Base-by-base conservation (phyloP, 2,888 invertebrate genomes). In the Diadromus collaris region DNA sequence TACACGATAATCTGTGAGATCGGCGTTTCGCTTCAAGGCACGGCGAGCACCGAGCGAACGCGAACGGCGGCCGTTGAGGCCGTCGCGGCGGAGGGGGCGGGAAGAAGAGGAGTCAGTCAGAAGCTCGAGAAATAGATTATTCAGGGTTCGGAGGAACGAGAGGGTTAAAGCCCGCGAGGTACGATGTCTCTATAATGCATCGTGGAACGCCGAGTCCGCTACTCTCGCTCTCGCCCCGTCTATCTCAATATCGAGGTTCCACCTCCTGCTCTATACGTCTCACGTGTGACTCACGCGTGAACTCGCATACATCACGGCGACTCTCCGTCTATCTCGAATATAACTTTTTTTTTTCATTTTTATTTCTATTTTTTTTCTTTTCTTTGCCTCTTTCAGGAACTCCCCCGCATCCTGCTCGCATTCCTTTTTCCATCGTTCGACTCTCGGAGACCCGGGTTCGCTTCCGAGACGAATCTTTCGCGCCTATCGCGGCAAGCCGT, bases 261-360 rank as follows among this genome's bases (percentile, higher is more conserved):
- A 13, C 24, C 24, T 24, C 21, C 51, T 6, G n/a, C n/a, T n/a
- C n/a, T n/a, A n/a, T 10, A 21, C 21, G 21, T 51, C 51, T 77
- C 80, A 65, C 79, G 73, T 70, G 76, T 75, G 82, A 83, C 69
- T 86, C 86, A 85, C 84, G 85, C 85, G 85, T 86, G 85, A 84
- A 84, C 84, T 84, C 87, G 85, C 85, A 86, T 86, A 86, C 85
- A 86, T 87, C 86, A 86, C 81, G 78, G 48, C 38, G 77, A 51
- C 44, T 61, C 60, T 29, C 34, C 2, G 56, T 63, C 44, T 16
- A 65, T 77, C 51, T 74, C 70, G 34, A 58, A 54, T 65, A 46
- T 63, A 54, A 9, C 61, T 46, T 27, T 32, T 19, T 44, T 46
- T 46, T 46, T 46, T n/a, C n/a, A n/a, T n/a, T 34, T 34, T 34